phyloP scores from a whole-genome alignment of 2,797 vertebrate genomes.

The Pantherophis vulpinus region DNA sequence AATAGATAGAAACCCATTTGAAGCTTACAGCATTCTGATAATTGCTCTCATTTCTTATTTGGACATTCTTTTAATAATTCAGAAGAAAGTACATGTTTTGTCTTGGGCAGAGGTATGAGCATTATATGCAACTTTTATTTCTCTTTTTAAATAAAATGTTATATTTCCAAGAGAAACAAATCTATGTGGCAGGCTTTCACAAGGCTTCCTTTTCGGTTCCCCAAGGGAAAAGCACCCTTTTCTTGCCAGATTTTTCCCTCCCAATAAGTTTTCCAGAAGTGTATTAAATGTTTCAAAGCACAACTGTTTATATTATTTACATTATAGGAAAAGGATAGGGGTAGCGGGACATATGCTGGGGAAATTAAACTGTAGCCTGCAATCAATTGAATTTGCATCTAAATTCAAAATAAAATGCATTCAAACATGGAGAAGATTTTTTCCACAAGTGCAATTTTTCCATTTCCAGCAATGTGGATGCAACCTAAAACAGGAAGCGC shows the following conservation, averaged over 20 bases:
- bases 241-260: constrained; percentile 14
- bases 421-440: neutral
- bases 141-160: neutral
- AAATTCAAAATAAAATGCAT: constrained; percentile 19
- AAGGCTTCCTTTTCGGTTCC: neutral
- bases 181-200: neutral
- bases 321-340: constrained; percentile 31
- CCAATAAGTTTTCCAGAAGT: constrained; percentile 27
- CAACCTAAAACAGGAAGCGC: neutral
- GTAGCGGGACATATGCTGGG: constrained; percentile 8
- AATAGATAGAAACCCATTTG: neutral
- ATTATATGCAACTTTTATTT: neutral
- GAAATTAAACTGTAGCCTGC: constrained; percentile 23
- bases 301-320: constrained; percentile 6
- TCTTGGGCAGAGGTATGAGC: neutral
- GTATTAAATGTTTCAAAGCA: constrained; percentile 9
- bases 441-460: neutral
- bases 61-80: constrained; percentile 13
- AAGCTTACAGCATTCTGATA: neutral
- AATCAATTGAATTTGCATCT: constrained; percentile 13
- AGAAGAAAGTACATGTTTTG: neutral
- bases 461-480: neutral
- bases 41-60: neutral
- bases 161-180: neutral
- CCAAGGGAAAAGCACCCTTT: neutral